These are phyloP conservation scores for Anastrepha ludens DNA, from an alignment of 1,140 invertebrate genomes.

Conservation along the genomic window DNA sequence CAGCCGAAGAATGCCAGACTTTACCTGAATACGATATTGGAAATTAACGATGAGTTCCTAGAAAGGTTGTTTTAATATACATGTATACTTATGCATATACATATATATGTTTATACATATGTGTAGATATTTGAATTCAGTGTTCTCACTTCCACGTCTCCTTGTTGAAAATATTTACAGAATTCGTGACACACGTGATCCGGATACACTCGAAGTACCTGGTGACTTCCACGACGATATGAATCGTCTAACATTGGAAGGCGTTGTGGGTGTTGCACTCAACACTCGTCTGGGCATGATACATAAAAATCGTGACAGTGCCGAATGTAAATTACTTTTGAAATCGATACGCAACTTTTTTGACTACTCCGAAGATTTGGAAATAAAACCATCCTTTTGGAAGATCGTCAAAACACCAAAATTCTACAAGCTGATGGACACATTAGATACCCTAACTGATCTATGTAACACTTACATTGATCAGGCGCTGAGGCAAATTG, in stretches of 20 bases:
- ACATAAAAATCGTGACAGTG: constrained; percentile 73
- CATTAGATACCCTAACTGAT: constrained; percentile 68
- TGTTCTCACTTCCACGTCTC: not conserved
- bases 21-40: constrained; percentile 64
- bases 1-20: constrained; percentile 68
- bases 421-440: constrained; percentile 77
- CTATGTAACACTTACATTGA: constrained; percentile 64
- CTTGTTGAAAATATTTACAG: constrained; percentile 64
- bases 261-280: constrained; percentile 81
- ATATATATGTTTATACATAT: no score
- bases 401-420: constrained; percentile 77
- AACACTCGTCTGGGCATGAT: constrained; percentile 79
- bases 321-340: constrained; percentile 60
- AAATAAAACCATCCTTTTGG: constrained; percentile 80
- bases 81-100: constrained; percentile 67
- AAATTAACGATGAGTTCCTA: constrained; percentile 69
- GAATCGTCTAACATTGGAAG: constrained; percentile 83
- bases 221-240: constrained; percentile 79
- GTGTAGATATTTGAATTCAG: no score
- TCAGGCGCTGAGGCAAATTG: constrained; percentile 63
- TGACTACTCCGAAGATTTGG: constrained; percentile 75
- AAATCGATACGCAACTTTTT: constrained; percentile 64
- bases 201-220: constrained; percentile 77
- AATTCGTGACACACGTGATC: constrained; percentile 76
- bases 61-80: constrained; percentile 78